phyloP scores from a whole-genome alignment of 2,888 invertebrate genomes.

The Oxystoma pomonae region DNA sequence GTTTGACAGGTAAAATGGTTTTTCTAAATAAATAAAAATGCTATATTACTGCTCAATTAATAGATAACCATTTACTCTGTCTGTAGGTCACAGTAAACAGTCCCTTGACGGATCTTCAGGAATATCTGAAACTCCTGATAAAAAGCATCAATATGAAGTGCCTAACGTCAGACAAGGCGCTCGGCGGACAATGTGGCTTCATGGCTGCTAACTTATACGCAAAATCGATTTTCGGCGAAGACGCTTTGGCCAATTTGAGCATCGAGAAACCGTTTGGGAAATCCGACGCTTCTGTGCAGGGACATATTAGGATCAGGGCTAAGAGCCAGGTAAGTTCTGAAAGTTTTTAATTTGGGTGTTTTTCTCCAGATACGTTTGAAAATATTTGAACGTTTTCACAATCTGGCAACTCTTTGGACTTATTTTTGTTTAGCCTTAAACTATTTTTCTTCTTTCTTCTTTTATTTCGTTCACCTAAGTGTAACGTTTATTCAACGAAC shows the following conservation, averaged over 20 bases:
- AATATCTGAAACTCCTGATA: slow-evolving; percentile 88
- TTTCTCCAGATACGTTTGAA: no score
- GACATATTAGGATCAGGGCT: slow-evolving; percentile 96
- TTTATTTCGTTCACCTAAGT: no score
- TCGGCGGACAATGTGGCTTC: slow-evolving; percentile 97
- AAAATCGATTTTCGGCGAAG: slow-evolving; percentile 96
- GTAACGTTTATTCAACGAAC: no score
- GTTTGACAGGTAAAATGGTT: no score
- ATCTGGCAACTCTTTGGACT: no score
- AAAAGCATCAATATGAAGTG: slow-evolving; percentile 99
- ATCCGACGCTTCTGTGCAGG: slow-evolving; percentile 83
- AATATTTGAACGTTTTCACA: no score
- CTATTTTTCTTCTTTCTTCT: no score
- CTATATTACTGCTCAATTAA: no score
- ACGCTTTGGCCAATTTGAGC: slow-evolving; percentile 97
- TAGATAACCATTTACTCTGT: no score
- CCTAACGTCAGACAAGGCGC: slow-evolving; percentile 94
- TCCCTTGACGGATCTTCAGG: slow-evolving; percentile 83
- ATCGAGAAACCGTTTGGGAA: slow-evolving; percentile 93
- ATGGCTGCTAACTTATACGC: slow-evolving; percentile 99
- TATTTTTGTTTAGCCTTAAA: no score
- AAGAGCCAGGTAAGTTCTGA: slow-evolving; percentile 87
- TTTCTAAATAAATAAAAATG: no score
- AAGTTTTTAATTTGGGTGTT: no score
- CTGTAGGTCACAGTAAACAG: slow-evolving; percentile 83